A percentile compares a stretch with the other conserved stretches of the same genome.
Conservation (phyloP, 2,113 vertebrate genomes). For the Rutilus rutilus region DNA sequence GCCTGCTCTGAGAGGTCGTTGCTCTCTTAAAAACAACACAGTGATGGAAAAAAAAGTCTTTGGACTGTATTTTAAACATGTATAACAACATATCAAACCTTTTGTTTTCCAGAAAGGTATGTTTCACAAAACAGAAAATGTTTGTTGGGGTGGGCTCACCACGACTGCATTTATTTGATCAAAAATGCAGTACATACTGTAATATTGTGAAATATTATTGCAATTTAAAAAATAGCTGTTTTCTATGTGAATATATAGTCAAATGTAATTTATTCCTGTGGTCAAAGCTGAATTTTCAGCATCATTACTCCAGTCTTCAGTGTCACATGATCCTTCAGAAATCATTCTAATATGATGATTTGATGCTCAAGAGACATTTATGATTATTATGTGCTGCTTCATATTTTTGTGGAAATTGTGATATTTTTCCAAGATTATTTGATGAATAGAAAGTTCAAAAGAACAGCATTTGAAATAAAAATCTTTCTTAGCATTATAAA, state of each 20-base stretch:
- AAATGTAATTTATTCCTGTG: neutral
- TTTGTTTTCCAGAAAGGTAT: neutral
- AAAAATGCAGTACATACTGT: neutral
- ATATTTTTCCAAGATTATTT: neutral
- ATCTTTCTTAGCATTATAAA: no score
- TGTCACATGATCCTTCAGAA: neutral
- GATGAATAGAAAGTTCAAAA: neutral
- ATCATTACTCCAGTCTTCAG: neutral
- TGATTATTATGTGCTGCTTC: neutral
- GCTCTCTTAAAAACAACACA: neutral
- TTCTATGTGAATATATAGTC: neutral
- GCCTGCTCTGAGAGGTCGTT: neutral
- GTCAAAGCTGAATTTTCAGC: neutral
- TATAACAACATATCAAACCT: neutral
- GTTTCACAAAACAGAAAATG: neutral
- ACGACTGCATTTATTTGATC: neutral
- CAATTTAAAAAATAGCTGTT: neutral
- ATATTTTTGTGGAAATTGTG: neutral
- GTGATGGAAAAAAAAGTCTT: no score
- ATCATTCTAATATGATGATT: neutral
- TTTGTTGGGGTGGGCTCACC: neutral
- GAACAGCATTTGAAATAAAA: no score
- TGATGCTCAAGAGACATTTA: neutral
- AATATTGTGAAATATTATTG: neutral
- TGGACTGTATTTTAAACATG: neutral